phyloP scores from a whole-genome alignment of 2,888 invertebrate species.

The Sphinx pinastri region DNA sequence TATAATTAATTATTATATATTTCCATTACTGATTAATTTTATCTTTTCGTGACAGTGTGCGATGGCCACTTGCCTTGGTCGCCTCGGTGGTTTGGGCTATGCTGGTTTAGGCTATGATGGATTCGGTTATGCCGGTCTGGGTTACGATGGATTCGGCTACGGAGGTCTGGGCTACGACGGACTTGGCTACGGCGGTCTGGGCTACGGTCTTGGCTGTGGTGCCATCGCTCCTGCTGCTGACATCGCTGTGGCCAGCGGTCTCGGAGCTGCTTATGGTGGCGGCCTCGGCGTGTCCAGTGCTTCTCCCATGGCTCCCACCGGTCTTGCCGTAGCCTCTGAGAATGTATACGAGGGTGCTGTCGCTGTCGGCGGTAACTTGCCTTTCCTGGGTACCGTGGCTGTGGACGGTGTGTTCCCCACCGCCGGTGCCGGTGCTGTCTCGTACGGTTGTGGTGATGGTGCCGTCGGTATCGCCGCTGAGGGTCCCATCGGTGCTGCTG shows the following conservation, averaged over 20 bases:
- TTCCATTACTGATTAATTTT: too few species aligned
- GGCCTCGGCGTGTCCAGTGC: too few species aligned
- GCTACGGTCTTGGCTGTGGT: conserved; percentile 24
- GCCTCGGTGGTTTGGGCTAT: conserved; percentile 24
- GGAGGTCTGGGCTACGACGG: conserved; percentile 23
- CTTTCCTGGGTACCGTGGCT: conserved; percentile 28
- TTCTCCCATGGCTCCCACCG: conserved; percentile 20
- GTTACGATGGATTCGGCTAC: neutral
- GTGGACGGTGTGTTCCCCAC: conserved; percentile 1
- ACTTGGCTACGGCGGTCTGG: conserved; percentile 13
- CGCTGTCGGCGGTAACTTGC: conserved; percentile 24
- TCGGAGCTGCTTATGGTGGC: neutral
- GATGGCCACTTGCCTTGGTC: conserved; percentile 36
- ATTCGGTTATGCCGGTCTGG: conserved; percentile 31
- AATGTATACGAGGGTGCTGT: neutral
- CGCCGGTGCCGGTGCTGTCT: conserved; percentile 28
- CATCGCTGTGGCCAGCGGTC: conserved; percentile 16
- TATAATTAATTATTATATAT: too few species aligned
- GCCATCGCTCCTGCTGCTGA: conserved; percentile 50
- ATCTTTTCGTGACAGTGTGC: conserved; percentile 31
- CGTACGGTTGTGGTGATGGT: conserved; percentile 40
- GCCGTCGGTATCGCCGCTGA: too few species aligned
- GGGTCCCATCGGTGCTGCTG: too few species aligned
- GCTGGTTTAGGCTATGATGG: conserved; percentile 41
- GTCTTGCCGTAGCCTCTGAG: conserved; percentile 32